These are phyloP conservation scores for Beaufortia kweichowensis DNA, from an alignment of 2,113 vertebrate species.

Conservation along the genomic window DNA sequence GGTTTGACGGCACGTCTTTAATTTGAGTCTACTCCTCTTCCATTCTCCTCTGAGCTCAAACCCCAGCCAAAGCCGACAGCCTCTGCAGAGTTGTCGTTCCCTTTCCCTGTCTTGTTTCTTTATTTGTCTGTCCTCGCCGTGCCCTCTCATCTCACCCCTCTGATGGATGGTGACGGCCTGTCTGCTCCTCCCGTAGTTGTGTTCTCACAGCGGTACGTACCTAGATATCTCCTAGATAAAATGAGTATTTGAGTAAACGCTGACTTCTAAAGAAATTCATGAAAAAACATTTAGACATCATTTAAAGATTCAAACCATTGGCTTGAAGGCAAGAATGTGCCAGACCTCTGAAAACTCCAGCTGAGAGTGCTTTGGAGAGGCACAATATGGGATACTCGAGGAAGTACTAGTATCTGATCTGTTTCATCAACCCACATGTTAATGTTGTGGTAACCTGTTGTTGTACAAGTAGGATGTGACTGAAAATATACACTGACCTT, in stretches of 20 bases:
- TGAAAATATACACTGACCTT: too few species aligned
- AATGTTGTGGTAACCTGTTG: too few species aligned
- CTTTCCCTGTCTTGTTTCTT: constrained; percentile 55
- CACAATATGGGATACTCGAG: too few species aligned
- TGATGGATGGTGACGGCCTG: constrained; percentile 74
- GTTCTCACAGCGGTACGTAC: not conserved
- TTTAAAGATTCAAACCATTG: too few species aligned
- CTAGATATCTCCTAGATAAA: not conserved
- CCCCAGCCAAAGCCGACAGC: constrained; percentile 70
- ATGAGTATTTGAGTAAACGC: not conserved
- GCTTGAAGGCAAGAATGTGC: too few species aligned
- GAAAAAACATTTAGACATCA: not conserved
- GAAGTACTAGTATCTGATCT: too few species aligned
- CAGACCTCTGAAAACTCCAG: too few species aligned
- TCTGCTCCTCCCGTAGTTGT: constrained; percentile 57
- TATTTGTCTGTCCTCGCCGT: constrained; percentile 56
- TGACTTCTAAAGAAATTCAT: not conserved
- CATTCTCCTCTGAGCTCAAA: constrained; percentile 75
- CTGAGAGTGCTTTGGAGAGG: too few species aligned
- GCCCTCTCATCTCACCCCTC: constrained; percentile 66
- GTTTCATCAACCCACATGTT: too few species aligned
- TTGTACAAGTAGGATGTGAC: too few species aligned
- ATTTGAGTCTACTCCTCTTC: constrained; percentile 75
- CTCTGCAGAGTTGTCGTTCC: constrained; percentile 66
- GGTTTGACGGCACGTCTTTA: constrained; percentile 75